Base-by-base conservation (phyloP, 2,888 invertebrate genomes). In the Tenthredo distinguenda region DNA sequence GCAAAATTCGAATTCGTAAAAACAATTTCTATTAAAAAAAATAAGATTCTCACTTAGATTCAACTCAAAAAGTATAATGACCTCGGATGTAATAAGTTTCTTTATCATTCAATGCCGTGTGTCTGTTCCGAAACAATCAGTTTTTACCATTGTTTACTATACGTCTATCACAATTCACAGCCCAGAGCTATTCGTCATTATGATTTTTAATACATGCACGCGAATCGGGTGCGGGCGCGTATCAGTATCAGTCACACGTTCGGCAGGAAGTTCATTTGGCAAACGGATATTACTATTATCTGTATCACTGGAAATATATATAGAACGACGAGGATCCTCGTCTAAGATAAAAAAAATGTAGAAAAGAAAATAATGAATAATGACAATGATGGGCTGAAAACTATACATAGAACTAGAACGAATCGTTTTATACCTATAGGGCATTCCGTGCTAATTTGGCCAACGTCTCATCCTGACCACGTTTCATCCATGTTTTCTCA, bases 211-310 rank as follows among this genome's bases (percentile, higher is more conserved):
- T 68, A 3, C 21, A 21, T 74, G 21, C 26, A 40, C 26, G 72
- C 2, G 21, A 43, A 74, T 21, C 43, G 40, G 21, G 43, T 43
- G 68, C n/a, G 72, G 43, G 72, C 72, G 72, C 37, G 10, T 40
- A 81, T 81, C 58, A 37, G 21, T 40, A 81, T 81, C 68, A 68
- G 40, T 65, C 47, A 71, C 83, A 31, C 68, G 34, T 65, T 68
- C 7, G 83, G 21, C 68, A 65, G 83, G 83, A 83, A 83, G 83
- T 83, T 83, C 34, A 83, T 83, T 83, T 83, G 83, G 83, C 83
- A 83, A 83, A 83, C 83, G 83, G 83, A 83, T 83, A 83, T 83
- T 34, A 81, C 81, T 5, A 58, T 62, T 40, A 81, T 81, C 77
- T 77, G 43, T 43, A 31, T 31, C 55, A 50, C 31, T 31, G 50